Evolutionary conservation across 2,113 vertebrate genomes (phyloP).

Genomic region (Aspidoscelis tigris): DNA sequence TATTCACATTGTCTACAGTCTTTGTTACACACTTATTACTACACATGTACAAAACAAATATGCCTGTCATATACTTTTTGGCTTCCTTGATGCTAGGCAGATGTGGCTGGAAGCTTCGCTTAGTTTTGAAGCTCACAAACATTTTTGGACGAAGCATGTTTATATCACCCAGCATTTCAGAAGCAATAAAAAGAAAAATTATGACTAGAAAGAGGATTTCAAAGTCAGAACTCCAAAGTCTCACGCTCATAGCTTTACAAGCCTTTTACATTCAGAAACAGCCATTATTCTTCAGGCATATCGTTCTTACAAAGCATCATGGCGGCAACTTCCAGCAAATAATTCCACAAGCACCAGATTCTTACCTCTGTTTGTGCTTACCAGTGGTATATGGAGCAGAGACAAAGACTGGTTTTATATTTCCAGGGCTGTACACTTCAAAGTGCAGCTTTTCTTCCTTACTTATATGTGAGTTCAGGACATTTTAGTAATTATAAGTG

Average conservation of each 20-base stretch:
- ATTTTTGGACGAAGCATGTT: background rate
- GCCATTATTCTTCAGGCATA: background rate
- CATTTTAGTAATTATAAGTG: background rate
- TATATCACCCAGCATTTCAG: background rate
- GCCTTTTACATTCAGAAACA: background rate
- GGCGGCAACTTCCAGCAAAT: background rate
- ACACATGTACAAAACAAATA: background rate
- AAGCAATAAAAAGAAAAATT: background rate
- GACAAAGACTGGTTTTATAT: background rate
- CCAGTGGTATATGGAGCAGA: background rate
- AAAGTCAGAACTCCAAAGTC: background rate
- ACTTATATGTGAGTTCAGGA: too few species aligned
- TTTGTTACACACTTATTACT: background rate
- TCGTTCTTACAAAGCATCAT: background rate
- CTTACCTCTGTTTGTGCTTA: background rate
- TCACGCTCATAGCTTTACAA: background rate
- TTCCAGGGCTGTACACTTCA: background rate
- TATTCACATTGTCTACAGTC: background rate
- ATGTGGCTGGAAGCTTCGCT: too few species aligned
- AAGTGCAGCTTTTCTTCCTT: background rate
- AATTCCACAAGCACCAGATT: background rate
- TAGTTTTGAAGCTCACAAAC: background rate
- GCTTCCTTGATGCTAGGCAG: background rate
- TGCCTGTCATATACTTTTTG: too few species aligned
- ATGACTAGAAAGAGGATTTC: background rate